Conservation (phyloP, 2,888 invertebrate genomes). For the Syrphus vitripennis region DNA sequence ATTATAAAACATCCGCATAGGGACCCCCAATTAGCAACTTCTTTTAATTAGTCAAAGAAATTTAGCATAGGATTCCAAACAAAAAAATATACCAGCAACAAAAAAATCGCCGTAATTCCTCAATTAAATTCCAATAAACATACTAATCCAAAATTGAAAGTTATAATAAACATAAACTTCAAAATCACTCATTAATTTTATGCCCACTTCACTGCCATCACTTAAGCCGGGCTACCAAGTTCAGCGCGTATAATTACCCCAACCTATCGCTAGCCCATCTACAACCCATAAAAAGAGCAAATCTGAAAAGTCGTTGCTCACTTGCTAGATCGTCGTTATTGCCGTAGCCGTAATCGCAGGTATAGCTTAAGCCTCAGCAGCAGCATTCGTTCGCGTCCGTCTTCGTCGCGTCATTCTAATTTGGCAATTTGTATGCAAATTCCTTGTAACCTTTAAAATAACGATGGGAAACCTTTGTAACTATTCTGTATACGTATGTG, state of each 20-base stretch:
- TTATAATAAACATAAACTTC: slow-evolving; percentile 42
- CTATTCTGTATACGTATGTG: slow-evolving; percentile 13
- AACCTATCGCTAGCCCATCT: slow-evolving; percentile 59
- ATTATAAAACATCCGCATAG: background rate
- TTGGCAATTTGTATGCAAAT: slow-evolving; percentile 72
- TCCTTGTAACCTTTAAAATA: slow-evolving; percentile 71
- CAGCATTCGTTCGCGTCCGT: background rate
- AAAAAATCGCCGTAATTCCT: slow-evolving; percentile 25
- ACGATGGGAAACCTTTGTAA: slow-evolving; percentile 58
- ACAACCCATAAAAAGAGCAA: slow-evolving; percentile 59
- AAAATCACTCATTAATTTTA: slow-evolving; percentile 67
- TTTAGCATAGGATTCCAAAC: background rate
- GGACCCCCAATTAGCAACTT: slow-evolving; percentile 43
- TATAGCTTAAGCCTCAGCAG: background rate
- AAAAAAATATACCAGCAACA: background rate
- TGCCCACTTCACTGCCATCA: slow-evolving; percentile 63
- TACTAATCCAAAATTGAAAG: slow-evolving; percentile 56
- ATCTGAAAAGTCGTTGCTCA: background rate
- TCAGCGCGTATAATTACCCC: slow-evolving; percentile 67
- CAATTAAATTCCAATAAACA: slow-evolving; percentile 61
- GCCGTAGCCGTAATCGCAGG: background rate
- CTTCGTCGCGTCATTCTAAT: slow-evolving; percentile 66
- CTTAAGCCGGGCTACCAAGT: slow-evolving; percentile 55
- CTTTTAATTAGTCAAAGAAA: slow-evolving; percentile 54
- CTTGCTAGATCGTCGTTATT: background rate